Percentiles rank a stretch among this genome's conserved stretches.
Conservation (phyloP, 2,797 vertebrate genomes). For the Enteromius treurensis region DNA sequence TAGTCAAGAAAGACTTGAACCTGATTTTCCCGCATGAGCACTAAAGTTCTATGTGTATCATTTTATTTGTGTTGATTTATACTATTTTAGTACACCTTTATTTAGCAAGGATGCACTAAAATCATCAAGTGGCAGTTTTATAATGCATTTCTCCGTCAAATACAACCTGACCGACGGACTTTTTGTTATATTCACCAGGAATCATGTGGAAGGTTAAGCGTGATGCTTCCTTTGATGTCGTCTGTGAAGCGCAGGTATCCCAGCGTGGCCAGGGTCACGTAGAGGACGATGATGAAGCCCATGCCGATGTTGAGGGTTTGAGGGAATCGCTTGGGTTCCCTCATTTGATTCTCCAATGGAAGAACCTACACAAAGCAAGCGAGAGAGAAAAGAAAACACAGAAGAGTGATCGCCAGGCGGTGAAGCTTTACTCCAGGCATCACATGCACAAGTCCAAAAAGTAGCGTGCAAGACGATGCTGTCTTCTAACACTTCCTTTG, state of each 20-base stretch:
- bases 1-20: neutral
- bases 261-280: slow-evolving; percentile 82
- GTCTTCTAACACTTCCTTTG: neutral
- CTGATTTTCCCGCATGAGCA: neutral
- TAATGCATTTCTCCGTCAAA: too few species aligned
- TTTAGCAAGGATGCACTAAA: neutral
- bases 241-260: slow-evolving; percentile 86
- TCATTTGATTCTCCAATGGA: slow-evolving; percentile 89
- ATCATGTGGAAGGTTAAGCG: slow-evolving; percentile 86
- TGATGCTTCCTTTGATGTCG: slow-evolving; percentile 87
- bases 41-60: neutral
- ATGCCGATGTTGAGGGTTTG: slow-evolving; percentile 84
- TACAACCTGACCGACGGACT: neutral
- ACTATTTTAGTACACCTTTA: neutral
- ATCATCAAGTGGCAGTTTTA: neutral
- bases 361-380: slow-evolving; percentile 75
- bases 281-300: slow-evolving; percentile 82
- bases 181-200: slow-evolving; percentile 71
- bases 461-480: neutral
- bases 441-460: neutral
- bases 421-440: neutral
- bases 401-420: too few species aligned
- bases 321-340: slow-evolving; percentile 78
- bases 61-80: neutral
- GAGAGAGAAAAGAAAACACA: neutral